Base-by-base conservation (phyloP, 1,140 invertebrate species). In the Meloidogyne chitwoodi region DNA sequence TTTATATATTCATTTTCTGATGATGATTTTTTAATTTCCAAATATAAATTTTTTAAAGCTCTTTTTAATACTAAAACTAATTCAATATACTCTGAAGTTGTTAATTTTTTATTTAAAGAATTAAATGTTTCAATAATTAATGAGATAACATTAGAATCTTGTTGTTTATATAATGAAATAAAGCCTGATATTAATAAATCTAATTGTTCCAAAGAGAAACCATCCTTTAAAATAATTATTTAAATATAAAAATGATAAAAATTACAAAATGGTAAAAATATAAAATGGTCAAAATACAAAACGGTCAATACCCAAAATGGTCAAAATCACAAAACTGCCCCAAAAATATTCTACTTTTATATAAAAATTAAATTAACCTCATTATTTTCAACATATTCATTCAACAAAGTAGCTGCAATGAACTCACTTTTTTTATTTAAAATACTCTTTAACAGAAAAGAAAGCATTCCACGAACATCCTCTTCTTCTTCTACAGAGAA, bases 401-500 rank as follows among this genome's bases (percentile, higher is more conserved):
- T 78, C 64, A 74, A 78, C 14, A 79, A 78, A 29, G 29, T 73
- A 24, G 63, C 65, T n/a, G 81, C 65, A 73, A 70, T 77, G 4
- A 48, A 63, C n/a, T 24, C 34, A 44, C n/a, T 31, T 31, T 66
- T 75, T 68, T 41, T 3, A 34, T 63, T 81, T 31, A 66, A 27
- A 44, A 68, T 27, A 26, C 38, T 48, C 48, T 68, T 66, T 29
- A 83, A 64, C 2, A 83, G 70, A 4, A 75, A 81, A 14, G 68
- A 48, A 11, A 87, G 68, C 24, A 87, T 70, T 14, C 76, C 70
- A 0, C 66, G 56, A 1, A 81, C 62, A 63, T 83, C 85, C 8
- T 81, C 76, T 56, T 85, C 84, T 64, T 86, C 81, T 27, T 65
- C 62, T 3, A 95, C 92, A 0, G 95, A 94, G 76, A 98, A 88